These are phyloP conservation scores for Pelobates fuscus DNA, from an alignment of 2,113 vertebrate species.

Conservation along the genomic window DNA sequence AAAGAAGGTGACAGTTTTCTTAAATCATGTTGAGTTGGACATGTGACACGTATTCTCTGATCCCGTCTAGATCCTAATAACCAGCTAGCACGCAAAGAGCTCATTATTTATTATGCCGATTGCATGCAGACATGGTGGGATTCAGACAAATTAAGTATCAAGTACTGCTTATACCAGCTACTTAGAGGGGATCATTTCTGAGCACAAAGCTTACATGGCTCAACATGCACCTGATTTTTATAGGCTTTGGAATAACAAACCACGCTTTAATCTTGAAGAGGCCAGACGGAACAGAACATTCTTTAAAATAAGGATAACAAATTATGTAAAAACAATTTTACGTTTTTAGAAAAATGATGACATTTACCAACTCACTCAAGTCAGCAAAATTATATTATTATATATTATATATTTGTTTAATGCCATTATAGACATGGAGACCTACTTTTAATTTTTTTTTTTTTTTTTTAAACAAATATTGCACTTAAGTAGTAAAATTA, in stretches of 20 bases:
- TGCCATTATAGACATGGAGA: no score
- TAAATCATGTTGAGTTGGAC: constrained; percentile 61
- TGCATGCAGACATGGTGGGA: constrained; percentile 66
- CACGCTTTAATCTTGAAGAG: neutral
- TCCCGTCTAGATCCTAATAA: constrained; percentile 68
- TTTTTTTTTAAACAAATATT: no score
- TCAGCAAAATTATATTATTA: no score
- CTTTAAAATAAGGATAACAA: neutral
- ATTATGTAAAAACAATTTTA: no score
- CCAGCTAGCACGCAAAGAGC: constrained; percentile 70
- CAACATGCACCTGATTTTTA: neutral
- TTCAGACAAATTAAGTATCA: constrained; percentile 49
- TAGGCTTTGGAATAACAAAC: neutral
- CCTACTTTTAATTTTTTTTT: no score
- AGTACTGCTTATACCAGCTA: neutral
- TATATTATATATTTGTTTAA: no score
- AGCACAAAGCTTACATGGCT: neutral
- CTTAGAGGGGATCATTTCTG: constrained; percentile 25
- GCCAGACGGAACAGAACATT: neutral
- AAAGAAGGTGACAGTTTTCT: constrained; percentile 62
- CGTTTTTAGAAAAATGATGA: no score
- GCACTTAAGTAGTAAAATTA: no score
- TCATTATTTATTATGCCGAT: constrained; percentile 68
- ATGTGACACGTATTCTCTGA: constrained; percentile 73
- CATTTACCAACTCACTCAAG: no score